Evolutionary conservation across 2,797 vertebrate species (phyloP).

Genomic region (Amazona ochrocephala): DNA sequence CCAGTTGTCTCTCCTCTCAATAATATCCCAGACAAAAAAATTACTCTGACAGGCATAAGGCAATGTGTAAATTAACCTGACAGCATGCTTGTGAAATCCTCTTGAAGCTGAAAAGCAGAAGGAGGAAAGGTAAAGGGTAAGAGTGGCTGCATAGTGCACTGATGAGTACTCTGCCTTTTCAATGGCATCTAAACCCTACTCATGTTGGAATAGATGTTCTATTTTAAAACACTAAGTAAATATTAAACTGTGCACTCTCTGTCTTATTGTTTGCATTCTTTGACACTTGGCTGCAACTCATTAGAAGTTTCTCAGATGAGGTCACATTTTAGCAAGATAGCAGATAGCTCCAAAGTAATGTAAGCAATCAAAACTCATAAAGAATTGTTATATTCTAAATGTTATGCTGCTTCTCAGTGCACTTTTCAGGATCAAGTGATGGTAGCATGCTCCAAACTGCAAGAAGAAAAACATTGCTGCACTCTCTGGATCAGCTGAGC

Average conservation of each 20-base stretch:
- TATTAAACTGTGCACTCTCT: constrained; percentile 6
- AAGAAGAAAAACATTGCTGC: background rate
- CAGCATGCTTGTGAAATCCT: background rate
- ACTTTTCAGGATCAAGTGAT: background rate
- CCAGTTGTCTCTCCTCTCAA: background rate
- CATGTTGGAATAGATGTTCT: constrained; percentile 9
- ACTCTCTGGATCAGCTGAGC: background rate
- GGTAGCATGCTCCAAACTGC: background rate
- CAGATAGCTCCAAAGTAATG: background rate
- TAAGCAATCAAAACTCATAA: background rate
- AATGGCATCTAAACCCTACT: background rate
- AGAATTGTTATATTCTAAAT: background rate
- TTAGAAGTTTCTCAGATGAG: constrained; percentile 15
- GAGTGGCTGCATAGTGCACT: background rate
- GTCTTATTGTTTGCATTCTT: constrained; percentile 39
- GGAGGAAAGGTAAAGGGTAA: background rate
- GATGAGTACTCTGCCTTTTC: background rate
- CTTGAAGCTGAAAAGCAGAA: background rate
- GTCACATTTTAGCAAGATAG: background rate
- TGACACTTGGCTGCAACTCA: background rate
- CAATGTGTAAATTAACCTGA: background rate
- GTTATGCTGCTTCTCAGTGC: background rate
- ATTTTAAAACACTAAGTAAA: constrained; percentile 51
- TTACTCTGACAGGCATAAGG: background rate
- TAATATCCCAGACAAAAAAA: background rate